Conservation (phyloP, 1,140 invertebrate species). For the Parasteatoda tepidariorum region DNA sequence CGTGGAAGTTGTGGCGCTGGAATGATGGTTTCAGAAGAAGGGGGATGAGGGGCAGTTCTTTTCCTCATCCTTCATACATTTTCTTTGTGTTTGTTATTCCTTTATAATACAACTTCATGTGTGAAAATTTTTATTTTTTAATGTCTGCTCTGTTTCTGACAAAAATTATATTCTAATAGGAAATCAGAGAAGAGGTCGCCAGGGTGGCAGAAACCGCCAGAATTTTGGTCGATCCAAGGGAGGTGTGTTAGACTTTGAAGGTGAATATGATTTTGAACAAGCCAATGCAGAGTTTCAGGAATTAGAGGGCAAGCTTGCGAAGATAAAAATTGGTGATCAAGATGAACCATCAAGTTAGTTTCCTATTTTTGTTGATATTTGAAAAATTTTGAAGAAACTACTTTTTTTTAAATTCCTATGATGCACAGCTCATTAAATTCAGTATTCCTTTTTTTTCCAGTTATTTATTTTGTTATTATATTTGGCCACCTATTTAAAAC, state of each 20-base stretch:
- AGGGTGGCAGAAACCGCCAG: conserved; percentile 42
- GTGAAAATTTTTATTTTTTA: too few species aligned
- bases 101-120: too few species aligned
- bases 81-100: too few species aligned
- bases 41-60: too few species aligned
- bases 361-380: neutral
- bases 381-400: neutral
- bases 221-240: conserved; percentile 66
- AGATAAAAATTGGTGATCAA: conserved; percentile 64
- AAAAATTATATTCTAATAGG: conserved; percentile 18
- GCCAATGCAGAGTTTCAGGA: conserved; percentile 97
- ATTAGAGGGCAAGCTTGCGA: conserved; percentile 78
- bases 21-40: too few species aligned
- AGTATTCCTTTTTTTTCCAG: too few species aligned
- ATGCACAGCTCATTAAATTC: too few species aligned
- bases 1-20: too few species aligned
- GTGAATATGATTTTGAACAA: conserved; percentile 97
- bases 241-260: conserved; percentile 90
- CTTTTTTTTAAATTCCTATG: neutral
- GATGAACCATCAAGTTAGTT: conserved; percentile 39
- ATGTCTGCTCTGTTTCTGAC: too few species aligned
- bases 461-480: too few species aligned
- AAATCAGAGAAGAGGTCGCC: conserved; percentile 46
- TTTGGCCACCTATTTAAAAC: too few species aligned
- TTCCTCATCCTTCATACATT: too few species aligned